Evolutionary conservation across 2,797 vertebrate species (phyloP).

Genomic region (Leucoraja ocellata): DNA sequence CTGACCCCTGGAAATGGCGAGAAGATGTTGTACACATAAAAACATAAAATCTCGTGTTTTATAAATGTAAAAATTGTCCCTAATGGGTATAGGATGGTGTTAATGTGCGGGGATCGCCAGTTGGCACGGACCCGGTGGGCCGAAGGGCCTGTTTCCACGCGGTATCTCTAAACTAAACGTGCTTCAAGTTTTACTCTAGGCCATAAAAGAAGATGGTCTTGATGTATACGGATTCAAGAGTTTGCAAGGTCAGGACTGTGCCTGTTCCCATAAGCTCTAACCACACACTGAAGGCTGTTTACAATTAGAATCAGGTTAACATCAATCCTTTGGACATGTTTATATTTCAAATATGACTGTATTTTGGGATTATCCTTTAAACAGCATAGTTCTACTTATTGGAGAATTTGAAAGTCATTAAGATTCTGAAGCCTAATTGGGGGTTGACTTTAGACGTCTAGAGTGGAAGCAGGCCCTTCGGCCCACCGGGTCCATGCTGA

Average conservation of each 20-base stretch:
- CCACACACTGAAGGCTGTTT: background rate
- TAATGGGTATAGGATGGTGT: no score
- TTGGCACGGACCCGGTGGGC: no score
- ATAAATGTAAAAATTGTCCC: no score
- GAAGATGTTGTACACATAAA: no score
- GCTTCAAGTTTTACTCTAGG: background rate
- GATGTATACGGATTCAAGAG: background rate
- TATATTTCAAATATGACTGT: background rate
- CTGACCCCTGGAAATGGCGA: background rate
- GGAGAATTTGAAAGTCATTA: conserved; percentile 3
- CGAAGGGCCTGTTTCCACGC: no score
- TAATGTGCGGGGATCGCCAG: no score
- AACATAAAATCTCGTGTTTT: background rate
- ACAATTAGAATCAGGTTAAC: conserved; percentile 21
- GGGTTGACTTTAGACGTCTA: background rate
- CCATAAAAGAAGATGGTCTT: background rate
- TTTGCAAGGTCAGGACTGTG: background rate
- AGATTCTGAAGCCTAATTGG: background rate
- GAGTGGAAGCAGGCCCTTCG: no score
- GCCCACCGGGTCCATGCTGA: no score
- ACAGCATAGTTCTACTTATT: background rate
- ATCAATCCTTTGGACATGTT: conserved; percentile 24
- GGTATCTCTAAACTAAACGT: background rate
- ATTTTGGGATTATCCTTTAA: conserved; percentile 11
- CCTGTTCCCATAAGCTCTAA: background rate